Percentiles rank a stretch among this genome's conserved stretches.
phyloP scores from a whole-genome alignment of 2,113 vertebrate genomes.

The Promerops cafer region DNA sequence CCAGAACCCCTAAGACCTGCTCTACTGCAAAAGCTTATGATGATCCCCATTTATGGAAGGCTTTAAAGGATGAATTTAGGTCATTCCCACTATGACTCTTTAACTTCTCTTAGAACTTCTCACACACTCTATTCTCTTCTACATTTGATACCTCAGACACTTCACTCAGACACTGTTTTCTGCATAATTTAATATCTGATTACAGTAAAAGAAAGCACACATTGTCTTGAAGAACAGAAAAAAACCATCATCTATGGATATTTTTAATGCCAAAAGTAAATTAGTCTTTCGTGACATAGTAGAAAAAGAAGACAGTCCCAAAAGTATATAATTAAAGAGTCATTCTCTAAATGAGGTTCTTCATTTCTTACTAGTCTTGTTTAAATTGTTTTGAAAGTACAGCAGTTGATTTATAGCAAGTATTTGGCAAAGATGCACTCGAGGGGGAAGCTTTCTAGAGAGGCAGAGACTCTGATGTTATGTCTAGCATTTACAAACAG shows the following conservation, averaged over 20 bases:
- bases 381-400: neutral
- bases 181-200: neutral
- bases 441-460: neutral
- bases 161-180: neutral
- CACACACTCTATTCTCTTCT: neutral
- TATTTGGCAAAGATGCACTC: neutral
- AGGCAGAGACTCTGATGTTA: neutral
- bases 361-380: neutral
- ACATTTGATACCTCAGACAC: neutral
- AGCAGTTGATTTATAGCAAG: neutral
- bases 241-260: neutral
- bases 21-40: neutral
- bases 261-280: neutral
- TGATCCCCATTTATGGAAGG: neutral
- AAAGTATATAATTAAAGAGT: neutral
- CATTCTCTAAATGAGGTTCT: neutral
- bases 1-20: neutral
- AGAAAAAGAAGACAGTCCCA: neutral
- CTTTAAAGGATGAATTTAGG: neutral
- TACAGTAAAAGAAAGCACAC: neutral
- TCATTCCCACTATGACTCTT: neutral
- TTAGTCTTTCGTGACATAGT: neutral
- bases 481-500: neutral
- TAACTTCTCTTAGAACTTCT: neutral
- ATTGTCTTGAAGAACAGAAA: neutral